Evolutionary conservation across 2,888 invertebrate genomes (phyloP), one percentile per base, ranked within the genome.

Genomic region (Sphaeridia pumilis): DNA sequence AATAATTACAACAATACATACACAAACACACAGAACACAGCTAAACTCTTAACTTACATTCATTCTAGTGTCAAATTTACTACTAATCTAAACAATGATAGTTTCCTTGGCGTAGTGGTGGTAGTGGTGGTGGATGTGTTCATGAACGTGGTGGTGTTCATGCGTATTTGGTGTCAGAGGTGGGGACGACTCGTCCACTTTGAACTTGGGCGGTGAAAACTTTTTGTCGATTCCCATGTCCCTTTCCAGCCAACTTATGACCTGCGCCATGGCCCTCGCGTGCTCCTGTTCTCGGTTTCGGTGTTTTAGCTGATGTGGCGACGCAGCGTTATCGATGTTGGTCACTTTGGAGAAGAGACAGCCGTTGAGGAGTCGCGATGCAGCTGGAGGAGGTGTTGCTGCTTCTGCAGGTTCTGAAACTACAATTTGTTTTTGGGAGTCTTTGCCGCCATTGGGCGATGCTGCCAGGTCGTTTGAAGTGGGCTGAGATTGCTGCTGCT

Each of bases 121-220:
- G 70, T 82, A 81, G 67, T 83, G 82, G 70, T 83, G 82, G 68
- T 83, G 82, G 65, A 81, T 79, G 66, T 82, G 82, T 67, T 82
- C 80, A 66, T 83, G 82, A 48, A 82, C 77, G 67, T 82, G 82
- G 64, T 80, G 78, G 66, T 81, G 79, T 67, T 77, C 76, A 57
- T 76, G 76, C 54, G 72, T 68, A 62, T 75, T 73, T n/a, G n/a
- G n/a, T 20, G 73, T 70, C 17, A 67, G 64, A 66, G 59, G 49
- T 51, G 66, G 63, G 51, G 60, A 65, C 17, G 60, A 56, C n/a
- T 55, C 45, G 26, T 46, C 48, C 38, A 48, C 49, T 1, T 48
- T 53, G 21, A 49, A 54, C 36, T 58, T 60, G n/a, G n/a, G n/a
- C 49, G 55, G 55, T 14, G 60, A 54, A 42, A 57, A 57, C 46